These are phyloP conservation scores for Agapornis roseicollis DNA, from an alignment of 2,113 vertebrate genomes.

Conservation along the genomic window DNA sequence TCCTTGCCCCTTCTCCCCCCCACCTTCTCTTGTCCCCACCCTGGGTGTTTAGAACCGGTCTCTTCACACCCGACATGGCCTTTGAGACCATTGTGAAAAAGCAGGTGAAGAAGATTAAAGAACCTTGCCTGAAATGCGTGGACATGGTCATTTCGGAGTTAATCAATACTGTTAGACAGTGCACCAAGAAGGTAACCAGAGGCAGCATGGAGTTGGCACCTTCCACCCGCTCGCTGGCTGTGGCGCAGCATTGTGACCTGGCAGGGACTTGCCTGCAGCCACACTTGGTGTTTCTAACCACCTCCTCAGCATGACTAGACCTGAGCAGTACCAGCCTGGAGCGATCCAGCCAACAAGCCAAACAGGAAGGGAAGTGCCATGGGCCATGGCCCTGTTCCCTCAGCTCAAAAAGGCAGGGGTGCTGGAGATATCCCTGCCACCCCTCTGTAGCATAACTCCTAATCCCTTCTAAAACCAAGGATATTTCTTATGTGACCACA, in stretches of 20 bases:
- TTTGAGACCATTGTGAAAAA: slow-evolving; percentile 99
- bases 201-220: slow-evolving; percentile 58
- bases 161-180: slow-evolving; percentile 99
- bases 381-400: neutral
- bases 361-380: neutral
- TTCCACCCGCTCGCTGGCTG: slow-evolving; percentile 59
- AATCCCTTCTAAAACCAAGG: neutral
- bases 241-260: slow-evolving; percentile 47
- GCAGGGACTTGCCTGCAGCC: slow-evolving; percentile 68
- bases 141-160: slow-evolving; percentile 99
- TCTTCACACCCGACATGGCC: slow-evolving; percentile 99
- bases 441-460: neutral
- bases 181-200: slow-evolving; percentile 94
- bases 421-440: neutral
- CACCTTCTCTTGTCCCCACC: slow-evolving; percentile 64
- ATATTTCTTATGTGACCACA: neutral
- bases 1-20: slow-evolving; percentile 68
- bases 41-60: slow-evolving; percentile 93
- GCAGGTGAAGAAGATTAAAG: slow-evolving; percentile 99
- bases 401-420: neutral
- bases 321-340: slow-evolving; percentile 56
- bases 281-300: slow-evolving; percentile 63
- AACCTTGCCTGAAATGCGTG: slow-evolving; percentile 99
- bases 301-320: slow-evolving; percentile 78
- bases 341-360: slow-evolving; percentile 32